Percentiles rank a stretch among this genome's conserved stretches.
Evolutionary conservation across 1,140 invertebrate species (phyloP).

Genomic region (Euglossa dilemma): DNA sequence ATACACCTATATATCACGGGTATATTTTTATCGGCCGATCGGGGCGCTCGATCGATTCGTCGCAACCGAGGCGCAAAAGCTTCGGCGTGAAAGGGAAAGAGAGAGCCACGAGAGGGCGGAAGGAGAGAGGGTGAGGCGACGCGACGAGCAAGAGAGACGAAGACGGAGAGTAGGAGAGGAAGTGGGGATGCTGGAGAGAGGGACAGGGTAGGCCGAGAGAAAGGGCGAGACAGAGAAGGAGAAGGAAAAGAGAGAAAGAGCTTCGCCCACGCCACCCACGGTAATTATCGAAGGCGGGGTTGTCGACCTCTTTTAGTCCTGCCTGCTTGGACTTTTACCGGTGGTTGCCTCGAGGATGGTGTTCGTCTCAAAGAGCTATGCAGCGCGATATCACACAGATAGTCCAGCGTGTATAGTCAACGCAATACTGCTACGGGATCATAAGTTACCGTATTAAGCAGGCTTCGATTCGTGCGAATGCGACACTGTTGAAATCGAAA

Average conservation of each 20-base stretch:
- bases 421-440: not conserved
- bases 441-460: too few species aligned
- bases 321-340: slow-evolving; percentile 58
- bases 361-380: slow-evolving; percentile 37
- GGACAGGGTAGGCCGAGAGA: slow-evolving; percentile 14
- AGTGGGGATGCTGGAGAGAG: slow-evolving; percentile 13
- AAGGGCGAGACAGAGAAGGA: slow-evolving; percentile 39
- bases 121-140: slow-evolving; percentile 24
- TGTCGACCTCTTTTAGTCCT: slow-evolving; percentile 70
- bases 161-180: slow-evolving; percentile 23
- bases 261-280: slow-evolving; percentile 68
- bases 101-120: not conserved
- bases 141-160: slow-evolving; percentile 8
- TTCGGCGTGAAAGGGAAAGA: slow-evolving; percentile 45
- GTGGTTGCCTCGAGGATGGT: slow-evolving; percentile 30
- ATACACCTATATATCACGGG: slow-evolving; percentile 24
- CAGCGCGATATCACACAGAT: slow-evolving; percentile 14
- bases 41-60: slow-evolving; percentile 63
- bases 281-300: slow-evolving; percentile 74
- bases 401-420: not conserved
- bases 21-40: slow-evolving; percentile 67
- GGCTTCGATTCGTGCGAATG: too few species aligned
- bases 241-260: slow-evolving; percentile 51
- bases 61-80: slow-evolving; percentile 61
- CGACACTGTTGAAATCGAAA: too few species aligned